A percentile compares a stretch with the other conserved stretches of the same genome.
These are phyloP conservation scores for Labeo catla DNA, from an alignment of 2,113 vertebrate species.

Conservation along the genomic window DNA sequence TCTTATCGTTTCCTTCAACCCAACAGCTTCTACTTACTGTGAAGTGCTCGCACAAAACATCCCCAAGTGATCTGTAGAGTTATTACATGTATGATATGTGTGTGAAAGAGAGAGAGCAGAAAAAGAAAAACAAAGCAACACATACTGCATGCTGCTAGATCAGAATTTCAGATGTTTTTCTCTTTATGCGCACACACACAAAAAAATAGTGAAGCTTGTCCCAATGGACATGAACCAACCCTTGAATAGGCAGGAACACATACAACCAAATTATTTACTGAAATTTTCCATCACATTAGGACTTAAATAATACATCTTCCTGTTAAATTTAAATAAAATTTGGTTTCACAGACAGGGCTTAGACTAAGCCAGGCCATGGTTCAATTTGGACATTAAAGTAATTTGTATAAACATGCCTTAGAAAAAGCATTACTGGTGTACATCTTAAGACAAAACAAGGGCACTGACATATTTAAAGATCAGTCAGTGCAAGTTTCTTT, in stretches of 20 bases:
- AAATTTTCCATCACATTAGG: background rate
- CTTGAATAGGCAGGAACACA: background rate
- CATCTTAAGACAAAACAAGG: too few relatives aligned
- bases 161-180: background rate
- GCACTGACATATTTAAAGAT: too few relatives aligned
- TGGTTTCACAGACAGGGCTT: too few relatives aligned
- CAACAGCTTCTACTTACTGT: constrained; percentile 54
- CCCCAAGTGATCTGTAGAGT: constrained; percentile 39
- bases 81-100: constrained; percentile 42
- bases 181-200: background rate
- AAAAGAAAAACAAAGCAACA: background rate
- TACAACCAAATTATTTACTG: background rate
- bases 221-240: background rate
- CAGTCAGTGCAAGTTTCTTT: too few relatives aligned
- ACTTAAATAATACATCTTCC: background rate
- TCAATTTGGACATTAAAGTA: too few relatives aligned
- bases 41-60: constrained; percentile 42
- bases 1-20: constrained; percentile 69
- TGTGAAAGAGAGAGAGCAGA: background rate
- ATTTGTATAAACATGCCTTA: too few relatives aligned
- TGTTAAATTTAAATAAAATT: background rate
- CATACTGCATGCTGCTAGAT: background rate
- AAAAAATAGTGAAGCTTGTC: background rate
- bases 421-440: too few relatives aligned
- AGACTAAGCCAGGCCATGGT: too few relatives aligned